phyloP scores from a whole-genome alignment of 2,888 invertebrate species.

The Meteorus cinctellus region DNA sequence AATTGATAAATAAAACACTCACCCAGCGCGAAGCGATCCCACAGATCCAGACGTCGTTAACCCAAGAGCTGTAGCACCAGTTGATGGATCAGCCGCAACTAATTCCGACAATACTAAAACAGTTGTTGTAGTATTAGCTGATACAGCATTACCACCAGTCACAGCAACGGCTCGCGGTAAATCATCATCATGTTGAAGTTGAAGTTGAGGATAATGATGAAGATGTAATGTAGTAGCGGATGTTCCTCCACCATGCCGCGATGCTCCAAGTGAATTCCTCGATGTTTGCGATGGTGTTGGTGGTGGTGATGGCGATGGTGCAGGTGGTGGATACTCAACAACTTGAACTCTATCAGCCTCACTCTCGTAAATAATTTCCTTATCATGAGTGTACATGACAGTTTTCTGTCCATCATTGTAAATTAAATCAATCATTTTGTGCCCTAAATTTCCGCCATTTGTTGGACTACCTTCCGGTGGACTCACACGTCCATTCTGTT shows the following conservation, averaged over 20 bases:
- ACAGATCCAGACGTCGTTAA: conserved; percentile 63
- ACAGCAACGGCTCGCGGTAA: conserved; percentile 70
- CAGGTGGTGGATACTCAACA: conserved; percentile 71
- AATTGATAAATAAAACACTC: conserved; percentile 53
- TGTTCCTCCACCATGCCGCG: conserved; percentile 61
- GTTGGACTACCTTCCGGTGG: conserved; percentile 74
- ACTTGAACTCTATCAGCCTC: conserved; percentile 77
- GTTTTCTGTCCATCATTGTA: conserved; percentile 90
- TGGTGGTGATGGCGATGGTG: conserved; percentile 72
- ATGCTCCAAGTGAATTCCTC: conserved; percentile 70
- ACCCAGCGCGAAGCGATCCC: conserved; percentile 66
- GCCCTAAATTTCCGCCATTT: conserved; percentile 75
- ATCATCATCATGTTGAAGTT: conserved; percentile 75
- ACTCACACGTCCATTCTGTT: conserved; percentile 68
- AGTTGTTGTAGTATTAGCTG: conserved; percentile 76
- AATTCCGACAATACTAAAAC: conserved; percentile 84
- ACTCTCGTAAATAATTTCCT: conserved; percentile 87
- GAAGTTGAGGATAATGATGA: conserved; percentile 75
- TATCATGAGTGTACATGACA: conserved; percentile 87
- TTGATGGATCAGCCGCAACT: conserved; percentile 79
- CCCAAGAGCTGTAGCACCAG: conserved; percentile 60
- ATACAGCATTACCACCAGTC: conserved; percentile 60
- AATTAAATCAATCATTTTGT: conserved; percentile 87
- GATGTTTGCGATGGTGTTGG: conserved; percentile 72
- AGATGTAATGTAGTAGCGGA: conserved; percentile 75